Conservation (phyloP, 2,888 invertebrate species). For the Diloba caeruleocephala region DNA sequence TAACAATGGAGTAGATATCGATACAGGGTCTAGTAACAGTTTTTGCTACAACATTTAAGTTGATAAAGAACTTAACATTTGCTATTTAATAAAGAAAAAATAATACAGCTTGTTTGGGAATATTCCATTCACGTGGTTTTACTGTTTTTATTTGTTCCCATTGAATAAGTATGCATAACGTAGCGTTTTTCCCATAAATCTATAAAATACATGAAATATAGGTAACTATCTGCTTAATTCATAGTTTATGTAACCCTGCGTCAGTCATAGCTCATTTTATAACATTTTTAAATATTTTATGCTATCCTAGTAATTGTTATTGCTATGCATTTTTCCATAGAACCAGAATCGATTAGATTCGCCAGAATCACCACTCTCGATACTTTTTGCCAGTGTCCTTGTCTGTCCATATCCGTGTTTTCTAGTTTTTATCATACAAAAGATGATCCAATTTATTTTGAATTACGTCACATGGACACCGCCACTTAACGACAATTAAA, state of each 20-base stretch:
- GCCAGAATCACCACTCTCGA: constrained; percentile 6
- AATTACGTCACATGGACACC: constrained; percentile 8
- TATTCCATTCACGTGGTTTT: no score
- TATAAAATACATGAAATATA: constrained; percentile 3
- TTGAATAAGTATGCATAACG: no score
- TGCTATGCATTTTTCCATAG: constrained; percentile 6
- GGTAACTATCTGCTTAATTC: background rate
- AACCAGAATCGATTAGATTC: constrained; percentile 28
- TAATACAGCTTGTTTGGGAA: no score
- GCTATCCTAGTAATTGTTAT: no score
- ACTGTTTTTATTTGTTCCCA: no score
- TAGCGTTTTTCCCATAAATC: no score
- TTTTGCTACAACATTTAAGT: no score
- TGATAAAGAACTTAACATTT: no score
- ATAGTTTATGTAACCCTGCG: constrained; percentile 12
- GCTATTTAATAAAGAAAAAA: no score
- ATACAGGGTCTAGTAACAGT: background rate
- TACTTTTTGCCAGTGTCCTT: background rate
- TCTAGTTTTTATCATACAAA: background rate
- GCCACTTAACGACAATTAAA: constrained; percentile 25
- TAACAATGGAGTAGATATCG: background rate
- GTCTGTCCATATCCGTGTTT: background rate
- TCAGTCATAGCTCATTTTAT: background rate
- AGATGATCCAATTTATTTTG: background rate
- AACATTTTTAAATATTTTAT: background rate